Base-by-base conservation (phyloP, 1,140 invertebrate genomes). In the Drosophila equinoxialis region DNA sequence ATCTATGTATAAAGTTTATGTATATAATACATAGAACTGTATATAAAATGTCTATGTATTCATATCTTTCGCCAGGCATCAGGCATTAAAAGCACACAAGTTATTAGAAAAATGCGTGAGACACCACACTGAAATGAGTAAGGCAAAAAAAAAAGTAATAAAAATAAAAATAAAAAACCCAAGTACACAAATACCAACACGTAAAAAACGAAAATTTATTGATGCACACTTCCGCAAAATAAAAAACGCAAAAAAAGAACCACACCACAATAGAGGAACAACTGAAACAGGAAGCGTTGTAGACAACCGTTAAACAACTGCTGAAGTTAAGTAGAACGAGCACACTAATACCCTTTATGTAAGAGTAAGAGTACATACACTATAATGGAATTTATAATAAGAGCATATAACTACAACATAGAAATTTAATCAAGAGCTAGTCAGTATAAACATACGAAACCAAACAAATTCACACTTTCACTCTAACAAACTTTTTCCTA, bases 141-240 rank as follows among this genome's bases (percentile, higher is more conserved):
- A 11, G 20, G 45, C 14, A 48, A 23, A 51, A 48, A 8, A 20
- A 51, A 51, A 51, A 51, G 8, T 2, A 51, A 57, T 11, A 51
- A 41, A 35, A 51, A 42, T 33, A 75, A 68, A 26, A 69, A 59
- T 61, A 61, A 48, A 76, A 65, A 64, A 65, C 30, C 48, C 45
- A 41, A 33, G 51, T 74, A 71, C 51, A 64, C 69, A 69, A 39
- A 69, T 65, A 73, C 68, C 64, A 67, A 68, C 55, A 69, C 64
- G 66, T 87, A 87, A 87, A 87, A 87, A 87, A 87, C 77, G 79
- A 87, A 75, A 79, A 82, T 87, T 87, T 82, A 87, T 87, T 70
- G 82, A 79, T 67, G 79, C 66, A 54, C 76, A 82, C 83, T 87
- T 87, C 83, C 83, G 83, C 83, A 81, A 77, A 87, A 71, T 61